Conservation (phyloP, 2,797 vertebrate species). For the Notoglanidium macrostoma region DNA sequence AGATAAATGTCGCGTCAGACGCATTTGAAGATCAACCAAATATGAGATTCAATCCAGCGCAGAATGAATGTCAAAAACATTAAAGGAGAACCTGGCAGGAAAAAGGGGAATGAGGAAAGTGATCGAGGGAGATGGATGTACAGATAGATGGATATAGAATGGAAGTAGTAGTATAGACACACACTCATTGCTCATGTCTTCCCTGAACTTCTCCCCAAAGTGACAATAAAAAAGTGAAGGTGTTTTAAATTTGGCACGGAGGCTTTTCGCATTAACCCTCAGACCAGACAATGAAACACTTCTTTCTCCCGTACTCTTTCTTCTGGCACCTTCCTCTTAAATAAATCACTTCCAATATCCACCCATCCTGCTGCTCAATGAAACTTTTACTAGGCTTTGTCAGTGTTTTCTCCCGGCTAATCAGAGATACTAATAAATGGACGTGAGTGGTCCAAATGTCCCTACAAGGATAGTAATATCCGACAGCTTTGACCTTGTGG, state of each 20-base stretch:
- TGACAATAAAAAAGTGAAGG: constrained; percentile 1
- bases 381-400: constrained; percentile 55
- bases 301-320: constrained; percentile 26
- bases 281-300: constrained; percentile 34
- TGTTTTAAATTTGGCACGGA: constrained; percentile 8
- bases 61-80: constrained; percentile 57
- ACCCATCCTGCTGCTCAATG: constrained; percentile 57
- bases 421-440: constrained; percentile 2
- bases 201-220: background rate
- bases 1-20: constrained; percentile 71
- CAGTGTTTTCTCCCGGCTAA: constrained; percentile 39
- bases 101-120: background rate
- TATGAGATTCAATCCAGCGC: constrained; percentile 60
- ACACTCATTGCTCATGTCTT: background rate
- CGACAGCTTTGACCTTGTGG: background rate
- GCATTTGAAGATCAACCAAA: constrained; percentile 69
- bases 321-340: constrained; percentile 48
- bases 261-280: constrained; percentile 38
- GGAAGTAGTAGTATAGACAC: background rate
- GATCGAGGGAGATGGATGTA: background rate
- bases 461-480: background rate
- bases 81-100: constrained; percentile 37
- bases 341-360: constrained; percentile 58
- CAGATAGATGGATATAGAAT: background rate
- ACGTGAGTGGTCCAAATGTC: background rate